A percentile compares a stretch with the other conserved stretches of the same genome.
These are phyloP conservation scores for Actenoides hombroni DNA, from an alignment of 2,113 vertebrate species.

Conservation along the genomic window DNA sequence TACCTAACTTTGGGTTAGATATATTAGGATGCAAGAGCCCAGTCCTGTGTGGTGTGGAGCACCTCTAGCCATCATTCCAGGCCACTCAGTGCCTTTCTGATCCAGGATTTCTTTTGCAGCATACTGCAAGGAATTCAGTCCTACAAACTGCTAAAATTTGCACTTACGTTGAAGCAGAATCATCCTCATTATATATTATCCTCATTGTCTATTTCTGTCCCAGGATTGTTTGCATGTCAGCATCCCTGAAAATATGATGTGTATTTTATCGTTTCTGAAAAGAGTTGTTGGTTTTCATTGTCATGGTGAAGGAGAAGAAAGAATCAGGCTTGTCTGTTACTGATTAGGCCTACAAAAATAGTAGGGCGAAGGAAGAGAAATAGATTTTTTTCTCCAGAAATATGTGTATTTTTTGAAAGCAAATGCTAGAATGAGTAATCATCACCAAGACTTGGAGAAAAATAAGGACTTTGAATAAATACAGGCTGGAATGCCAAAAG, in stretches of 20 bases:
- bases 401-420: background rate
- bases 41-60: background rate
- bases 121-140: background rate
- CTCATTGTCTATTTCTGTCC: constrained; percentile 5
- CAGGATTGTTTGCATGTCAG: background rate
- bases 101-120: background rate
- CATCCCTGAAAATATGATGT: constrained; percentile 11
- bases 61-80: background rate
- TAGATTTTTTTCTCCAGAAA: constrained; percentile 27
- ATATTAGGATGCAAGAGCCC: background rate
- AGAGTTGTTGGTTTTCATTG: background rate
- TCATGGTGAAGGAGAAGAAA: background rate
- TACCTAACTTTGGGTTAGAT: background rate
- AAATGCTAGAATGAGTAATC: background rate
- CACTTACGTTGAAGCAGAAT: background rate
- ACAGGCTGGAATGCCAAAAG: background rate
- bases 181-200: background rate
- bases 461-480: background rate
- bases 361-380: background rate
- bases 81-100: background rate
- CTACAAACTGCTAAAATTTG: background rate
- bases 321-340: constrained; percentile 8
- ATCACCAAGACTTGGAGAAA: background rate
- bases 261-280: constrained; percentile 32
- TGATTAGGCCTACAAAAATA: constrained; percentile 41